A percentile compares a stretch with the other conserved stretches of the same genome.
Conservation (phyloP, 1,140 invertebrate genomes). For the Portunus trituberculatus region DNA sequence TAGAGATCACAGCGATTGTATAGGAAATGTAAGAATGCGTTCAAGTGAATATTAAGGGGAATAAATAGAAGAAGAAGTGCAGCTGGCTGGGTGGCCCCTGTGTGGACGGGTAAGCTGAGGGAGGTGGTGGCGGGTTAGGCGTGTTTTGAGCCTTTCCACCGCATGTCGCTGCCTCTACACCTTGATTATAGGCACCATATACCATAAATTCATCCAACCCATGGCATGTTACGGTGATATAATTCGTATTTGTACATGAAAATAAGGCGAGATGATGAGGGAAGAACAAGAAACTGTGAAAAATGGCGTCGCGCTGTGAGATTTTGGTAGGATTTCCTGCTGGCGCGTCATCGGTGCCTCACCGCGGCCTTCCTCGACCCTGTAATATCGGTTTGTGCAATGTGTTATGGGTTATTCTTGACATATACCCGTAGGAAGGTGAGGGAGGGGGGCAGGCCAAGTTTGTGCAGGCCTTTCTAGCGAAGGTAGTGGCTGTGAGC, state of each 20-base stretch:
- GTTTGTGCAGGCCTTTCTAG: not conserved
- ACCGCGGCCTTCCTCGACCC: not conserved
- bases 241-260: conserved; percentile 59
- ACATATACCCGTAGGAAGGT: not conserved
- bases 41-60: conserved; percentile 61
- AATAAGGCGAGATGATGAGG: conserved; percentile 67
- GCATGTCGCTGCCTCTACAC: conserved; percentile 13
- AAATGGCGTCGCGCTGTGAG: conserved; percentile 71
- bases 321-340: conserved; percentile 67
- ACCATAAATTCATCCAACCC: conserved; percentile 41
- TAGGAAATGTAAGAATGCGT: conserved; percentile 54
- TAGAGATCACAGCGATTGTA: conserved; percentile 68
- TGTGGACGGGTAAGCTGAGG: conserved; percentile 63
- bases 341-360: conserved; percentile 40
- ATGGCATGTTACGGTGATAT: not conserved
- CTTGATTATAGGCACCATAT: conserved; percentile 66
- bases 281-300: conserved; percentile 45
- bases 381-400: conserved; percentile 4
- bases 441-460: not conserved
- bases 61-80: conserved; percentile 70
- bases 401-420: not conserved
- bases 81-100: conserved; percentile 60
- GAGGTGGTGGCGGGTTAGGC: conserved; percentile 42
- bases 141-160: conserved; percentile 44
- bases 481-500: not conserved